phyloP scores from a whole-genome alignment of 53 echinoderm and acorn worm species.

The Temnopleurus reevesii region DNA sequence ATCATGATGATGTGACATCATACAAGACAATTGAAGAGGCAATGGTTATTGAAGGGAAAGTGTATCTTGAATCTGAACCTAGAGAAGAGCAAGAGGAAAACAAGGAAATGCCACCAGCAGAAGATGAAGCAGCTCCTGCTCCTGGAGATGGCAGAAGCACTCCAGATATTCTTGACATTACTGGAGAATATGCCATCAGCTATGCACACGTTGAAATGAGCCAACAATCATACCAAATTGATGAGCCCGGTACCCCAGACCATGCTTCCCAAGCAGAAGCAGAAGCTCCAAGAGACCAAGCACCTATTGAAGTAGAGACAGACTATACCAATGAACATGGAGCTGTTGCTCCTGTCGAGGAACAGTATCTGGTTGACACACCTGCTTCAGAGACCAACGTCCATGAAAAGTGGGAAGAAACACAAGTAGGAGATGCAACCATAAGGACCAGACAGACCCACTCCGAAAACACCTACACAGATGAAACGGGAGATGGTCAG shows the following conservation, averaged over 20 bases:
- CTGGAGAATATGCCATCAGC: slow-evolving; percentile 51
- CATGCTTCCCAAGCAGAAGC: not conserved
- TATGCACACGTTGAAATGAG: not conserved
- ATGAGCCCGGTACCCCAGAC: slow-evolving; percentile 38
- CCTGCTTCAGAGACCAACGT: slow-evolving; percentile 39
- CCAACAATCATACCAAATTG: slow-evolving; percentile 24
- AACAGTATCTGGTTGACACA: slow-evolving; percentile 42
- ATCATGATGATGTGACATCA: not conserved
- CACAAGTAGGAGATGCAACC: slow-evolving; percentile 32
- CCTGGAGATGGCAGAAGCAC: slow-evolving; percentile 77
- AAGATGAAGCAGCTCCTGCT: not conserved
- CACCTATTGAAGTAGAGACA: slow-evolving; percentile 43
- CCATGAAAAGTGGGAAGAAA: slow-evolving; percentile 51
- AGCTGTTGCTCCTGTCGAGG: not conserved
- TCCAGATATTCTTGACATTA: slow-evolving; percentile 80
- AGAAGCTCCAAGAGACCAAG: not conserved
- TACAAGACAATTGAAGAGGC: slow-evolving; percentile 61
- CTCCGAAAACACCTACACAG: slow-evolving; percentile 21
- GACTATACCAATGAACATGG: not conserved
- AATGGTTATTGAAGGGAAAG: slow-evolving; percentile 53
- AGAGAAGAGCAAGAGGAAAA: slow-evolving; percentile 13
- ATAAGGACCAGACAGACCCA: slow-evolving; percentile 22
- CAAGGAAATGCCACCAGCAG: not conserved
- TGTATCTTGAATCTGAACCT: slow-evolving; percentile 54
- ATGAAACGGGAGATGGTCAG: slow-evolving; percentile 29